Evolutionary conservation across 1,140 invertebrate genomes (phyloP), one percentile per base, ranked within the genome.

Genomic region (Protaetia brevitarsis): DNA sequence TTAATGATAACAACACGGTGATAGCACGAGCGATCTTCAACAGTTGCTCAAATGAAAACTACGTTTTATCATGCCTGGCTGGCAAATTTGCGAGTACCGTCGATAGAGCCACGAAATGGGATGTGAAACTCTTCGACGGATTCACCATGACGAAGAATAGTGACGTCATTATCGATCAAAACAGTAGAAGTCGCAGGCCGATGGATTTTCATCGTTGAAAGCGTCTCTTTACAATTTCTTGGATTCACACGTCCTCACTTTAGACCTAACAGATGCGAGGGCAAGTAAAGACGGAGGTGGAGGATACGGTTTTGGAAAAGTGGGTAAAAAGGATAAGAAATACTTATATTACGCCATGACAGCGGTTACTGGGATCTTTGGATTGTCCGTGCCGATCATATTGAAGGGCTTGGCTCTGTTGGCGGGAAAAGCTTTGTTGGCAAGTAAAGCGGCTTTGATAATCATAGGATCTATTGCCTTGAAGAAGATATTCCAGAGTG

Each of bases 401-500:
- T 76, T 88, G 64, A 88, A 88, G 78, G 84, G 84, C 4, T 75
- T 88, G 65, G 86, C 85, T 31, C 80, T 86, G 3, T 86, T 88
- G 63, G 86, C 87, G 13, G 86, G 85, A 19, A 87, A 89, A 76
- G 86, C 87, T 1, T 76, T 88, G 23, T 82, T 89, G 58, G 86
- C 87, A 66, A 87, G 86, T 76, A 89, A 89, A 72, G 83, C 87
- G 37, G 87, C 87, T 0, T 74, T 89, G 31, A 86, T 87, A 51
- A 87, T 89, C 65, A 85, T 87, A 56, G 85, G 86, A 34, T 86
- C 87, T 31, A 86, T 88, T 66, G 86, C 85, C 23, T 79, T 89
- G 26, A 89, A 88, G 79, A 88, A 88, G 74, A 79, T 88, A 65
- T 87, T 88, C 76, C 84, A 85, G 61, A 84, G 85, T 57, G 85